Evolutionary conservation across 2,888 invertebrate genomes (phyloP).

Genomic region (Philopedon plagiatum): DNA sequence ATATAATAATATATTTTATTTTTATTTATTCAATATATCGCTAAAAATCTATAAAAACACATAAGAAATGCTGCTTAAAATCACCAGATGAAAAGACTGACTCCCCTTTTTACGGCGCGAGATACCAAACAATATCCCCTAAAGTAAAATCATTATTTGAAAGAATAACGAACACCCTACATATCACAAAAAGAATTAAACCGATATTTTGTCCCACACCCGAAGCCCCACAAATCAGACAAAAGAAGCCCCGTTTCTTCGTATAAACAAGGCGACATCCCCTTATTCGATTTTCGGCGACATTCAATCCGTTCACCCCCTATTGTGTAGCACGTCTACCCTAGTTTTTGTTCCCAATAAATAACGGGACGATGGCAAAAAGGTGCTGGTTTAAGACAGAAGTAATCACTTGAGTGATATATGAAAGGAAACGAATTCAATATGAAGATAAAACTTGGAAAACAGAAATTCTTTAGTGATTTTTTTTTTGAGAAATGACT

Average conservation of each 20-base stretch:
- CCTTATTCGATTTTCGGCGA: slow-evolving; percentile 27
- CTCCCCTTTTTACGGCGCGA: no score
- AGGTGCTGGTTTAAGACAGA: slow-evolving; percentile 31
- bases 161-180: neutral
- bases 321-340: slow-evolving; percentile 22
- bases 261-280: slow-evolving; percentile 21
- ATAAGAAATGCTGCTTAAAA: no score
- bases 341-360: slow-evolving; percentile 30
- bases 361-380: slow-evolving; percentile 29
- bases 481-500: no score
- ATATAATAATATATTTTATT: no score
- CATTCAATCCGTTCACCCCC: slow-evolving; percentile 29
- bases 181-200: slow-evolving; percentile 17
- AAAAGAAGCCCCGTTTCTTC: slow-evolving; percentile 22
- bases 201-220: neutral
- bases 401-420: slow-evolving; percentile 28
- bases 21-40: no score
- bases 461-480: neutral
- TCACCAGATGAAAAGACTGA: no score
- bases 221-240: slow-evolving; percentile 22
- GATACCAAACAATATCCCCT: no score
- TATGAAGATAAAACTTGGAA: neutral
- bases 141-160: neutral
- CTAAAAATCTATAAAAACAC: no score
- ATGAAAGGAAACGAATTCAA: slow-evolving; percentile 17